Conservation (phyloP, 2,888 invertebrate species). For the Ophioninae sp. region DNA sequence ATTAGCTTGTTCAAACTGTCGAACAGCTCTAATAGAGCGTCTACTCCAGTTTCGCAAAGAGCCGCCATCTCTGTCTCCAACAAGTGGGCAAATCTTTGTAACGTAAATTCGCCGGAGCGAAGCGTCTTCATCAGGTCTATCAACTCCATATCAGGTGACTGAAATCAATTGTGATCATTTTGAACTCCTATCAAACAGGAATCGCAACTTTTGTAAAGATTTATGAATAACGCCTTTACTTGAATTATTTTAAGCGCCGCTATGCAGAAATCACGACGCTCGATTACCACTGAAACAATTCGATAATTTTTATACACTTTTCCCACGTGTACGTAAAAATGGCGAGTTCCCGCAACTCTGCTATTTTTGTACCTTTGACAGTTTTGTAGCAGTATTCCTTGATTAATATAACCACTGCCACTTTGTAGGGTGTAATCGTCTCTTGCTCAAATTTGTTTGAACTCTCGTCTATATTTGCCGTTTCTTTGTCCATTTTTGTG, state of each 20-base stretch:
- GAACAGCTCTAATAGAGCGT: constrained; percentile 84
- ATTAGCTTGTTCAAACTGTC: constrained; percentile 86
- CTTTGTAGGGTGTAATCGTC: constrained; percentile 90
- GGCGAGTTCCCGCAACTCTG: neutral
- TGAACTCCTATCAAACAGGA: neutral
- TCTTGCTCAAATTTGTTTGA: constrained; percentile 82
- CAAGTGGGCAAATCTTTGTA: constrained; percentile 84
- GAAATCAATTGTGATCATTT: constrained; percentile 70
- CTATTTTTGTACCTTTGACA: constrained; percentile 79
- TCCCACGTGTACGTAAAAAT: neutral
- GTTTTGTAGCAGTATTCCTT: constrained; percentile 88
- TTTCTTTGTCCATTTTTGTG: constrained; percentile 77
- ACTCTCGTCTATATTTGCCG: constrained; percentile 77
- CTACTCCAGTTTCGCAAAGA: constrained; percentile 83
- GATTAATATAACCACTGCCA: constrained; percentile 89
- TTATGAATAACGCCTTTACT: constrained; percentile 78
- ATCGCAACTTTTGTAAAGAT: neutral
- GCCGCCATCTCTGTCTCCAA: constrained; percentile 84
- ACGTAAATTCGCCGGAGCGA: constrained; percentile 84
- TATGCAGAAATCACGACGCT: constrained; percentile 90
- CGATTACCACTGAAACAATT: constrained; percentile 80
- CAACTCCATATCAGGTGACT: constrained; percentile 90
- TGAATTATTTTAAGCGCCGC: constrained; percentile 90
- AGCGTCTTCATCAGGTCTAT: constrained; percentile 86
- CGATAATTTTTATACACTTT: constrained; percentile 21